These are phyloP conservation scores for Euzetes globulus DNA, from an alignment of 2,888 invertebrate genomes.

Conservation along the genomic window DNA sequence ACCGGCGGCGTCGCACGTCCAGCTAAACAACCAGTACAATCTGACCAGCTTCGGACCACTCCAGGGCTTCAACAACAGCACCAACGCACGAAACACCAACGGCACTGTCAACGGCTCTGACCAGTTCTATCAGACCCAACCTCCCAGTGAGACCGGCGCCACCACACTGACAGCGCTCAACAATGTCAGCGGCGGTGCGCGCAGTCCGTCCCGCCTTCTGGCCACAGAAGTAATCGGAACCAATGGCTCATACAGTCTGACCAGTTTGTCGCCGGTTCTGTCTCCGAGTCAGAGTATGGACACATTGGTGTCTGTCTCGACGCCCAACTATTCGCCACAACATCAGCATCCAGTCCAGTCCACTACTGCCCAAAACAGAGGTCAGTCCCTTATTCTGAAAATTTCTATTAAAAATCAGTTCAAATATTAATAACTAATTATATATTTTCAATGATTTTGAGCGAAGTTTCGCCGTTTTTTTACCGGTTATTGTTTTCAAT, in stretches of 20 bases:
- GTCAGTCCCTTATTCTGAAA: background rate
- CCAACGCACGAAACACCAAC: constrained; percentile 16
- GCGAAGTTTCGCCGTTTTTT: no score
- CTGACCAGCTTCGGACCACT: background rate
- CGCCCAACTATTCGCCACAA: background rate
- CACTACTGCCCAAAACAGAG: constrained; percentile 15
- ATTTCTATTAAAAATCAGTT: background rate
- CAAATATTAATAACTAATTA: no score
- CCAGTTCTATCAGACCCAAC: constrained; percentile 2
- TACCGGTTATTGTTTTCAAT: no score
- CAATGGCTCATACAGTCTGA: constrained; percentile 23
- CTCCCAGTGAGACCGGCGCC: constrained; percentile 12
- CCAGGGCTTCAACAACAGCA: constrained; percentile 32
- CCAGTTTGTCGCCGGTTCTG: constrained; percentile 31
- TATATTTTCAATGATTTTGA: no score
- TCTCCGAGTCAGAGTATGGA: constrained; percentile 31
- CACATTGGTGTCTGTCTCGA: constrained; percentile 1
- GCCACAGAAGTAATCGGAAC: constrained; percentile 4
- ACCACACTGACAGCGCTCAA: constrained; percentile 32
- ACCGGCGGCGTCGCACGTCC: constrained; percentile 20
- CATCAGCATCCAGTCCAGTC: background rate
- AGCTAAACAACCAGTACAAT: background rate
- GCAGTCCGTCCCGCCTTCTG: constrained; percentile 23
- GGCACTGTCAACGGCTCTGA: background rate
- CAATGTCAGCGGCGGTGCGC: constrained; percentile 23